Evolutionary conservation across 35 echinoderm and acorn worm species (phyloP).

Genomic region (Lytechinus pictus): DNA sequence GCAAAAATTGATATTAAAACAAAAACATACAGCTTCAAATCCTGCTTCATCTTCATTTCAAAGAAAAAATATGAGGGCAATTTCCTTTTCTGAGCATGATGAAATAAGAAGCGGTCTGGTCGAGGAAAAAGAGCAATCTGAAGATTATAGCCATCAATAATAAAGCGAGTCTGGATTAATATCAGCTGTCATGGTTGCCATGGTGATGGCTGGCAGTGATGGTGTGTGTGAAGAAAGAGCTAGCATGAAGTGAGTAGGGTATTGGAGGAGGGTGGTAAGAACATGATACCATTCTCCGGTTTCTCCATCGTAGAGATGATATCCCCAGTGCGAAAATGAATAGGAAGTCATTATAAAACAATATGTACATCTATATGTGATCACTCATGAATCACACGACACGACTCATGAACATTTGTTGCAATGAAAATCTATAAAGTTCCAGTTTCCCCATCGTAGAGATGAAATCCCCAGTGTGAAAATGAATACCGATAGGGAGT

Average conservation of each 20-base stretch:
- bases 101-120: neutral
- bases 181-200: neutral
- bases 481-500: neutral
- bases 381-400: no score
- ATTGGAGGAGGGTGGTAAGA: neutral
- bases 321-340: neutral
- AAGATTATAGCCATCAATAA: neutral
- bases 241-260: neutral
- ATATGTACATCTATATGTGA: no score
- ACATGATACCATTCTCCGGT: neutral
- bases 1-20: neutral
- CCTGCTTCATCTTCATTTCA: neutral
- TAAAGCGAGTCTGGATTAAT: constrained; percentile 22
- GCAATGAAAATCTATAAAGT: no score
- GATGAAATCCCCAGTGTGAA: neutral
- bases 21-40: neutral
- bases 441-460: neutral
- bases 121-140: neutral
- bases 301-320: neutral
- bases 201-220: neutral
- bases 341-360: neutral
- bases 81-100: neutral
- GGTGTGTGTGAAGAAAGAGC: no score
- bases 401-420: no score
- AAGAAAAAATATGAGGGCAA: neutral